Conservation (phyloP, 1,140 invertebrate genomes). For the Aphelinus atriplicis region DNA sequence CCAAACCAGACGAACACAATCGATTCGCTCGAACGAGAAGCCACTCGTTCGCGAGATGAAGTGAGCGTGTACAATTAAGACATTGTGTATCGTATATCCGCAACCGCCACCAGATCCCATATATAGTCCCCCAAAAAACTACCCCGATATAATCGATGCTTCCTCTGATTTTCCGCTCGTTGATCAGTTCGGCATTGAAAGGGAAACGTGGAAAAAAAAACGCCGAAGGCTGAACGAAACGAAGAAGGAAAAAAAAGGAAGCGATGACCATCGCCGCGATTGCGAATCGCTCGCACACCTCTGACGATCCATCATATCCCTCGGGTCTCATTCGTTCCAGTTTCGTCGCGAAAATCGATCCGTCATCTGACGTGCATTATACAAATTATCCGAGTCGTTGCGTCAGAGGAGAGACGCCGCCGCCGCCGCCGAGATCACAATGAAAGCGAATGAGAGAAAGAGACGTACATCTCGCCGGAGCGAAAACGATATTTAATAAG, state of each 20-base stretch:
- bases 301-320: slow-evolving; percentile 62
- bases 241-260: too few species aligned
- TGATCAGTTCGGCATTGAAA: too few species aligned
- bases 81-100: too few species aligned
- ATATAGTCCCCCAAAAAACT: too few species aligned
- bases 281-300: slow-evolving; percentile 41
- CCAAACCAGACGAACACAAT: not conserved
- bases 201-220: not conserved
- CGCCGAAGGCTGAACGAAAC: not conserved
- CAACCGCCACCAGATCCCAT: too few species aligned
- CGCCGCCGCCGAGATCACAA: not conserved
- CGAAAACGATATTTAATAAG: slow-evolving; percentile 28
- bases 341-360: slow-evolving; percentile 57
- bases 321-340: slow-evolving; percentile 43
- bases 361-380: slow-evolving; percentile 53
- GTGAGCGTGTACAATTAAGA: too few species aligned
- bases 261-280: slow-evolving; percentile 3
- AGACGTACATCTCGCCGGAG: not conserved
- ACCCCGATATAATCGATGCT: too few species aligned
- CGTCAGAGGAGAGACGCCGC: slow-evolving; percentile 40
- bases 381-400: slow-evolving; percentile 55
- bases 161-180: not conserved
- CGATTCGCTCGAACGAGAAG: not conserved
- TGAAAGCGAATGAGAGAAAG: slow-evolving; percentile 7
- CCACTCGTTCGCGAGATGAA: not conserved